Conservation (phyloP, 2,113 vertebrate genomes). For the Telmatochromis sp. region DNA sequence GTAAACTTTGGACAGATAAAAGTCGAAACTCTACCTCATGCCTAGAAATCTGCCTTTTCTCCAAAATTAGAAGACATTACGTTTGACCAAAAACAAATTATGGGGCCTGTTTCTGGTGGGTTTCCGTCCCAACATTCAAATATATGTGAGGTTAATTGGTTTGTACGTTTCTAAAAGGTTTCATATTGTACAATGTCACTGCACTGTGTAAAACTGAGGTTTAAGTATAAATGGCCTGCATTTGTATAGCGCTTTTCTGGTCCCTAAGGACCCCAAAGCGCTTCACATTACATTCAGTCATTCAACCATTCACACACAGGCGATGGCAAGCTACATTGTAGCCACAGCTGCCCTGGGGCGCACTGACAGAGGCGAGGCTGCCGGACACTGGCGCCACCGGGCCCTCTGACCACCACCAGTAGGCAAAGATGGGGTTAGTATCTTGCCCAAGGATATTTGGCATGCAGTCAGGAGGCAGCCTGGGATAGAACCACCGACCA, state of each 20-base stretch:
- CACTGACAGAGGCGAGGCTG: too few species aligned
- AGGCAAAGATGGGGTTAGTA: too few species aligned
- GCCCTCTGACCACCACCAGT: too few species aligned
- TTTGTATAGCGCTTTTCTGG: too few species aligned
- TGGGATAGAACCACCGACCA: rapidly evolving
- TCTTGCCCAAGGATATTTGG: too few species aligned
- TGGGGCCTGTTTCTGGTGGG: background rate
- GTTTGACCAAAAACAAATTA: background rate
- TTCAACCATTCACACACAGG: too few species aligned
- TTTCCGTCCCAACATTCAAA: background rate
- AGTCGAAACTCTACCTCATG: background rate
- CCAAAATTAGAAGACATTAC: background rate
- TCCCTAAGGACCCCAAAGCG: too few species aligned
- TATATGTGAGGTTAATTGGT: background rate
- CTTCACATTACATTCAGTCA: too few species aligned
- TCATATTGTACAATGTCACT: background rate
- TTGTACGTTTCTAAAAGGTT: background rate
- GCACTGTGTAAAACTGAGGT: background rate
- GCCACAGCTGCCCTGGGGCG: too few species aligned
- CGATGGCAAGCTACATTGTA: too few species aligned
- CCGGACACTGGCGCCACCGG: too few species aligned
- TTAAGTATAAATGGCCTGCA: background rate
- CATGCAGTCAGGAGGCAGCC: too few species aligned
- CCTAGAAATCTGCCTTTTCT: background rate
- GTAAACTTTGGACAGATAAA: background rate